Evolutionary conservation across 2,888 invertebrate species (phyloP).

Genomic region (Drosophila rellima): DNA sequence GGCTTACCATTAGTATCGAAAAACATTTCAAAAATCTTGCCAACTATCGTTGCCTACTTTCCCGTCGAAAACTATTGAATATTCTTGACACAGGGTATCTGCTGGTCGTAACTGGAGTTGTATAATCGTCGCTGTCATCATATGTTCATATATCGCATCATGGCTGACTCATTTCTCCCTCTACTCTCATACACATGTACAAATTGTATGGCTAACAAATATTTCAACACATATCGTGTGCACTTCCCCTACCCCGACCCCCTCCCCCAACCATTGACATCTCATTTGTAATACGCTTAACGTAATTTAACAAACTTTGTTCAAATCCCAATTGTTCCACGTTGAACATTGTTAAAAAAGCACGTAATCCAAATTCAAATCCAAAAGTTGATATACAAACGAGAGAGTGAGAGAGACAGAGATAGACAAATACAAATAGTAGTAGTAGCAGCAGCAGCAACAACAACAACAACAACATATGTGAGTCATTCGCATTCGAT

Average conservation of each 20-base stretch:
- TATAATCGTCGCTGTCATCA: constrained; percentile 15
- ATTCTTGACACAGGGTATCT: constrained; percentile 2
- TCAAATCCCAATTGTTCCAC: constrained; percentile 55
- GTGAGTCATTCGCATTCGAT: constrained; percentile 48
- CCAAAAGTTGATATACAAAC: constrained; percentile 23
- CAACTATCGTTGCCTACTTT: neutral
- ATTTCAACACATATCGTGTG: constrained; percentile 34
- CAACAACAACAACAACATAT: constrained; percentile 22
- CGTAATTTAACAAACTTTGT: constrained; percentile 41
- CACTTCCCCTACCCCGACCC: neutral
- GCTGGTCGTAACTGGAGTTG: neutral
- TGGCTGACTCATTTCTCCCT: constrained; percentile 33
- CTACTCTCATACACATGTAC: constrained; percentile 5
- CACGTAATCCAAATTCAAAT: constrained; percentile 41
- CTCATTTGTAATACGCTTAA: constrained; percentile 52
- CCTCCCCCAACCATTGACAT: neutral
- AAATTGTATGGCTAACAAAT: constrained; percentile 12
- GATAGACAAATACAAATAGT: constrained; percentile 13
- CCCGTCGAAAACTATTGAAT: neutral
- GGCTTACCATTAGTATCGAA: no score
- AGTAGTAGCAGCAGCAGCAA: constrained; percentile 11
- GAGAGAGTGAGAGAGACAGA: constrained; percentile 1
- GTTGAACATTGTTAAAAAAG: constrained; percentile 33
- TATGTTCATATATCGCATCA: constrained; percentile 9
- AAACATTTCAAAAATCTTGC: no score